A percentile compares a stretch with the other conserved stretches of the same genome.
These are phyloP conservation scores for Phenganax subtilis DNA, from an alignment of 92 coral and sea anemone species.

Conservation along the genomic window DNA sequence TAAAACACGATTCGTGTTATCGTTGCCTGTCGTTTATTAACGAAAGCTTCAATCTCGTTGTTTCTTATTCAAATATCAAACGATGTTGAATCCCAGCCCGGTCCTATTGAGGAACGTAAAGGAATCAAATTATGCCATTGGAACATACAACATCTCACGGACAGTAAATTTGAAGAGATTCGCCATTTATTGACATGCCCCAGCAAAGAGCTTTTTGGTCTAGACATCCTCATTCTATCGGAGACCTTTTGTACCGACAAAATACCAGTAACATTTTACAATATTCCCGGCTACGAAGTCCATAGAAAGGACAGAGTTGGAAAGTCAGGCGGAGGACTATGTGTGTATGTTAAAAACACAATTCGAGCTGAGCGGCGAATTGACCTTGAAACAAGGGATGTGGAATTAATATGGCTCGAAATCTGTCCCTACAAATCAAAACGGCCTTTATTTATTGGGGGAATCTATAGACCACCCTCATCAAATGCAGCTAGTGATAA, in stretches of 20 bases:
- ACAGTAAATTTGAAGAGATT: conserved; percentile 25
- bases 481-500: conserved; percentile 36
- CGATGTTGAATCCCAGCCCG: conserved; percentile 15
- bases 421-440: conserved; percentile 24
- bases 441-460: conserved; percentile 25
- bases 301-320: conserved; percentile 27
- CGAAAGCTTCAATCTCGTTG: conserved; percentile 13
- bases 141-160: conserved; percentile 20
- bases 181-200: conserved; percentile 19
- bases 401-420: conserved; percentile 28
- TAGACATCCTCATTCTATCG: conserved; percentile 18
- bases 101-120: conserved; percentile 3
- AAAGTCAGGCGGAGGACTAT: conserved; percentile 13
- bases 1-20: no score
- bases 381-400: conserved; percentile 3
- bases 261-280: conserved; percentile 11
- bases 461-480: conserved; percentile 49
- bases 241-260: conserved; percentile 22
- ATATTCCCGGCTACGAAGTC: conserved; percentile 1
- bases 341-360: conserved; percentile 1
- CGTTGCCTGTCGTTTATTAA: not conserved
- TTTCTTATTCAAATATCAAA: conserved; percentile 7
- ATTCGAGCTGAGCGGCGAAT: conserved; percentile 14
- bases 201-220: conserved; percentile 3
- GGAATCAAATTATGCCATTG: conserved; percentile 23